Base-by-base conservation (phyloP, 2,888 invertebrate genomes). In the Cremastinae sp. region DNA sequence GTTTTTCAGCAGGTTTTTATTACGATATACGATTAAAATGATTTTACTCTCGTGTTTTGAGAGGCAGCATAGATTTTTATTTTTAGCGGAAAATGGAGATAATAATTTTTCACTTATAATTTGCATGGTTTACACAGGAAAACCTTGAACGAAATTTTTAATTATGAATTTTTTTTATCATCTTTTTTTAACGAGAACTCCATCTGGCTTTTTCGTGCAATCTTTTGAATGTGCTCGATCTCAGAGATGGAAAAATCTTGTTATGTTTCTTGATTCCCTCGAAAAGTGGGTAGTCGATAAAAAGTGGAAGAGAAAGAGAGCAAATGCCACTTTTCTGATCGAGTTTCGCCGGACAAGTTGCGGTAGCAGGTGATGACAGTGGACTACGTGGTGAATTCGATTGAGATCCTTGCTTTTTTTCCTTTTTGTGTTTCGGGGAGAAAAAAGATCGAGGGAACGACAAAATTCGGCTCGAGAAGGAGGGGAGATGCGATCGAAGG, bases 351-450 rank as follows among this genome's bases (percentile, higher is more conserved):
- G 45, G 47, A 65, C 56, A 49, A 62, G 34, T 16, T 10, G 41
- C 38, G 16, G 22, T 36, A 62, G 64, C 43, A 66, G 64, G 45
- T 54, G 64, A 69, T 61, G 76, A 72, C 72, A 72, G 72, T 72
- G 66, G 75, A 64, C n/a, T n/a, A n/a, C 58, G 68, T 59, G 51
- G 41, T 45, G 34, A 56, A 72, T 69, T 66, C 62, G 72, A 76
- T 76, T 47, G 49, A 62, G 41, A 56, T 38, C 16, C 18, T 53
- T 38, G 43, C 20, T 59, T 47, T 53, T n/a, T 14, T 16, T 5
- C 45, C 51, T 58, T 69, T 64, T 65, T 58, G 38, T 69, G 71
- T 76, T 73, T 59, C 38, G 53, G 69, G 58, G 36, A 65, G 53
- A 16, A n/a, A n/a, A n/a, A n/a, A 38, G 34, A 38, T 18, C 43